Evolutionary conservation across 2,888 invertebrate genomes (phyloP).

Genomic region (Archips crataeganus): DNA sequence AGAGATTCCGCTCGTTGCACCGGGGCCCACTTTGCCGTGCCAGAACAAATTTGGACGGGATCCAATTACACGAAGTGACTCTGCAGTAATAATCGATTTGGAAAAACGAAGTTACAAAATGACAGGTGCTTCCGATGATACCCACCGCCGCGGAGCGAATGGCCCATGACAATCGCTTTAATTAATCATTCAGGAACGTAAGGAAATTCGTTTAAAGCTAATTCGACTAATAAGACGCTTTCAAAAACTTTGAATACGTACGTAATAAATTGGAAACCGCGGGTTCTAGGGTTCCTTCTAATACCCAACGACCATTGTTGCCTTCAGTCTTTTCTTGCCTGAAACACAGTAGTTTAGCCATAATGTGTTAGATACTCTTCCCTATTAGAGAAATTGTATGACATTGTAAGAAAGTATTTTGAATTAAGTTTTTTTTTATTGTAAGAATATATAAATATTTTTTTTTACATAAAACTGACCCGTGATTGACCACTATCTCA

Average conservation of each 20-base stretch:
- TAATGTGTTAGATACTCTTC: too few relatives aligned
- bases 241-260: constrained; percentile 15
- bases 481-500: too few relatives aligned
- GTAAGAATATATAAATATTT: too few relatives aligned
- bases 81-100: constrained; percentile 77
- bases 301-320: not conserved
- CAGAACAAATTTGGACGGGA: constrained; percentile 70
- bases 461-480: too few relatives aligned
- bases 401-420: too few relatives aligned
- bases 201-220: constrained; percentile 59
- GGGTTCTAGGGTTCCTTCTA: not conserved
- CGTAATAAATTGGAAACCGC: constrained; percentile 4
- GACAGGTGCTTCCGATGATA: constrained; percentile 73
- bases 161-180: constrained; percentile 78
- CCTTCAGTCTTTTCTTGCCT: too few relatives aligned
- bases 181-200: constrained; percentile 77
- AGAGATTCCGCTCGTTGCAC: constrained; percentile 58
- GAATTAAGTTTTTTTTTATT: too few relatives aligned
- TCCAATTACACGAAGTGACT: constrained; percentile 82
- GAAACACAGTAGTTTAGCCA: too few relatives aligned
- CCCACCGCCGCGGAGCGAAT: constrained; percentile 77
- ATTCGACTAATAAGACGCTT: constrained; percentile 44
- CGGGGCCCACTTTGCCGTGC: constrained; percentile 51
- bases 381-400: too few relatives aligned
- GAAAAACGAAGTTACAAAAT: constrained; percentile 60